Conservation (phyloP, 2,797 vertebrate genomes). For the Xenops minutus region DNA sequence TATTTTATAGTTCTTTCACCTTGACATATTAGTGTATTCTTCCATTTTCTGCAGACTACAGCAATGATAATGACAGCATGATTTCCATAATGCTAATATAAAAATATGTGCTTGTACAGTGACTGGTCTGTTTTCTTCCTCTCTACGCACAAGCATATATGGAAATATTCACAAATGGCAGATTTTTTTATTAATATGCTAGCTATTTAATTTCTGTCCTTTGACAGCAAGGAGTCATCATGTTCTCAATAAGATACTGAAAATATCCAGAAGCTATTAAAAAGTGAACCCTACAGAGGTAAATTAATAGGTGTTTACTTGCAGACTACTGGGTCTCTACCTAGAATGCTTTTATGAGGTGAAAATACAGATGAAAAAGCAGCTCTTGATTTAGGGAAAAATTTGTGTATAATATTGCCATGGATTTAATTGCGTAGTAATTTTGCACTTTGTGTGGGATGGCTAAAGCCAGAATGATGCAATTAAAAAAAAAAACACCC, state of each 20-base stretch:
- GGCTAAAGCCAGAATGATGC: neutral
- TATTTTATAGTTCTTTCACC: conserved; percentile 26
- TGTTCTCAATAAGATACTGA: neutral
- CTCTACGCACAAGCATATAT: neutral
- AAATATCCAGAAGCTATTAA: neutral
- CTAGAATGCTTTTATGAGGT: neutral
- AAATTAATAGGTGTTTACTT: neutral
- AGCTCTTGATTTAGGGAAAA: neutral
- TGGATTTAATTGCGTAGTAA: neutral
- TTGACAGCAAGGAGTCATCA: neutral
- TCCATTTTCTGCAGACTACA: neutral
- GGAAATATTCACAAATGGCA: neutral
- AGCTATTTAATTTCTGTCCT: neutral
- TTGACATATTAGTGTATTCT: neutral
- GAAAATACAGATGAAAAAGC: neutral
- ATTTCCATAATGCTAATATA: neutral
- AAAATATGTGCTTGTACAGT: neutral
- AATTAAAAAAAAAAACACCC: neutral
- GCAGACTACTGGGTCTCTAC: neutral
- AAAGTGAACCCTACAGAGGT: neutral
- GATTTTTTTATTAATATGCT: neutral
- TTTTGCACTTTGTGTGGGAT: neutral
- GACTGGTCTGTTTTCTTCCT: neutral
- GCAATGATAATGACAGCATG: neutral
- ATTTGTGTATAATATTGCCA: neutral